Evolutionary conservation across 2,113 vertebrate genomes (phyloP).

Genomic region (Myodes glareolus): DNA sequence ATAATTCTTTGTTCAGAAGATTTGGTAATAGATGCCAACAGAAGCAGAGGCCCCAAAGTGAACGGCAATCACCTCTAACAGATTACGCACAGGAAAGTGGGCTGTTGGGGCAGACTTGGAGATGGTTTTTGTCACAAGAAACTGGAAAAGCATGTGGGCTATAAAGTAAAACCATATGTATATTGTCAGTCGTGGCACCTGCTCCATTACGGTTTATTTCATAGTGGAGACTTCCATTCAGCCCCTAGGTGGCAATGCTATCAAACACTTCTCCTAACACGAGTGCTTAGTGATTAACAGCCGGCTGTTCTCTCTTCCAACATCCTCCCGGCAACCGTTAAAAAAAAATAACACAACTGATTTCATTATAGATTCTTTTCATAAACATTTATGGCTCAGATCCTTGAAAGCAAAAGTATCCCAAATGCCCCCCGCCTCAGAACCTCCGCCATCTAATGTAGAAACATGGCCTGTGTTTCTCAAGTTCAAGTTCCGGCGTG

Average conservation of each 20-base stretch:
- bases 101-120: constrained; percentile 87
- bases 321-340: constrained; percentile 91
- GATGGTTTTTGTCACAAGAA: constrained; percentile 90
- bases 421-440: constrained; percentile 82
- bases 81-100: constrained; percentile 79
- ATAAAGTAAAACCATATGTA: constrained; percentile 94
- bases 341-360: constrained; percentile 93
- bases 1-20: constrained; percentile 88
- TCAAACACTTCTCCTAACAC: constrained; percentile 90
- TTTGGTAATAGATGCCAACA: constrained; percentile 83
- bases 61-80: constrained; percentile 88
- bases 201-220: constrained; percentile 92
- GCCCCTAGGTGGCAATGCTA: constrained; percentile 96
- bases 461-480: constrained; percentile 80
- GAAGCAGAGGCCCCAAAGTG: constrained; percentile 84
- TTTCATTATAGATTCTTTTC: constrained; percentile 94
- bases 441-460: constrained; percentile 62
- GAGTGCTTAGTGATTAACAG: constrained; percentile 90
- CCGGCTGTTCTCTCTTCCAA: constrained; percentile 85
- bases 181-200: constrained; percentile 93
- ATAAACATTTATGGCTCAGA: constrained; percentile 92
- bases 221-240: constrained; percentile 86
- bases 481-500: constrained; percentile 70
- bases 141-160: constrained; percentile 91
- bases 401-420: constrained; percentile 88